phyloP scores from a whole-genome alignment of 2,113 vertebrate genomes.

The Gnathonemus longibarbis region DNA sequence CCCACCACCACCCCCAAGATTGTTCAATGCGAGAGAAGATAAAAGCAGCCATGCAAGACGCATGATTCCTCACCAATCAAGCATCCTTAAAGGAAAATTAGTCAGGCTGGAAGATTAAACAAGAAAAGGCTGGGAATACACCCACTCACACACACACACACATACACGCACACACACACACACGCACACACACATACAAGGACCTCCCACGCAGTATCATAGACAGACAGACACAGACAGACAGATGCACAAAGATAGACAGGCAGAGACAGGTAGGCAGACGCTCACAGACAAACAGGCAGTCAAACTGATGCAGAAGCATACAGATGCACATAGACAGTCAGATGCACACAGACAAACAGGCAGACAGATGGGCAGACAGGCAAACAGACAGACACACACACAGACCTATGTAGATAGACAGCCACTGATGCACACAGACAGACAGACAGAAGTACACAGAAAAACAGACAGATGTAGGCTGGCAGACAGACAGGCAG shows the following conservation, averaged over 20 bases:
- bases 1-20: not conserved
- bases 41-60: not conserved
- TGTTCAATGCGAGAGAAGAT: not conserved
- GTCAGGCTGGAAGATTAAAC: not conserved
- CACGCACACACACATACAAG: not conserved
- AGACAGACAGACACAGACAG: slow-evolving; percentile 2
- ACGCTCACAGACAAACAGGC: not conserved
- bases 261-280: not conserved
- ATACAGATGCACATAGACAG: not conserved
- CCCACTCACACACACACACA: not conserved
- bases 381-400: not conserved
- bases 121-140: not conserved
- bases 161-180: not conserved
- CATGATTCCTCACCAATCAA: not conserved
- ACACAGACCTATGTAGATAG: too few species aligned
- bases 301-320: not conserved
- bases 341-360: too few species aligned
- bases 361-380: too few species aligned
- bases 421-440: too few species aligned
- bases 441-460: not conserved
- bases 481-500: not conserved
- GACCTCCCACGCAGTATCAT: too few species aligned
- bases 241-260: not conserved
- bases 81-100: not conserved
- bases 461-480: not conserved